Evolutionary conservation across 2,113 vertebrate species (phyloP), one percentile per base, ranked within the genome.

Genomic region (Xenotilapia longispinis): DNA sequence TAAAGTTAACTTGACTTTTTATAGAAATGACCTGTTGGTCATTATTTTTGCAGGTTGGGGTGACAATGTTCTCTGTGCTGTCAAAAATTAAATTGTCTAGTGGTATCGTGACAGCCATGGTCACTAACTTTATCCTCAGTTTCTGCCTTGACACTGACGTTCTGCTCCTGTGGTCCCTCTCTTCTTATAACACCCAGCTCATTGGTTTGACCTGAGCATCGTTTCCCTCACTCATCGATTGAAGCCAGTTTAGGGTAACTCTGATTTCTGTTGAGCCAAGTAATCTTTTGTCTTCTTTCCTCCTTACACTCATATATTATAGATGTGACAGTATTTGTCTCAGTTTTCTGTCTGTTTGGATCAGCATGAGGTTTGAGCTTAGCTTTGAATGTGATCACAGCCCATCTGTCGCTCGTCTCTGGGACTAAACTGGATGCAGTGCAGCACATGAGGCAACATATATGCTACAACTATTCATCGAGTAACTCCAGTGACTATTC

Each of bases 351-450:
- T 92, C 49, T 93, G 93, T 95, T 94, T 95, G 90, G 82, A 90
- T 93, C 92, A 89, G 57, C 42, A 47, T 6, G 10, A 84, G 88
- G 88, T 91, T 84, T 90, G 83, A 84, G 78, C 58, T 86, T 85
- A 92, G 91, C 94, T 93, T 94, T 91, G 90, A 94, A 96, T 96
- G 92, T 93, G 87, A 92, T 94, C 91, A 84, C 19, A 45, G 75
- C 9, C 17, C 58, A 36, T 36, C 84, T 55, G 87, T 83, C 6
- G 26, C 88, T 82, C 70, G 80, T 88, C 88, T 91, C 68, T 1
- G 81, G 92, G 91, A 94, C 92, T 94, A 93, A 90, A 87, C 86
- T 82, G 54, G 65, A 88, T 63, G 84, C 83, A 19, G 60, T 9
- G 57, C 57, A 1, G 82, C 91, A 93, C 86, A 84, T 87, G 90